Conservation (phyloP, 2,797 vertebrate species). For the Spinus pinus region DNA sequence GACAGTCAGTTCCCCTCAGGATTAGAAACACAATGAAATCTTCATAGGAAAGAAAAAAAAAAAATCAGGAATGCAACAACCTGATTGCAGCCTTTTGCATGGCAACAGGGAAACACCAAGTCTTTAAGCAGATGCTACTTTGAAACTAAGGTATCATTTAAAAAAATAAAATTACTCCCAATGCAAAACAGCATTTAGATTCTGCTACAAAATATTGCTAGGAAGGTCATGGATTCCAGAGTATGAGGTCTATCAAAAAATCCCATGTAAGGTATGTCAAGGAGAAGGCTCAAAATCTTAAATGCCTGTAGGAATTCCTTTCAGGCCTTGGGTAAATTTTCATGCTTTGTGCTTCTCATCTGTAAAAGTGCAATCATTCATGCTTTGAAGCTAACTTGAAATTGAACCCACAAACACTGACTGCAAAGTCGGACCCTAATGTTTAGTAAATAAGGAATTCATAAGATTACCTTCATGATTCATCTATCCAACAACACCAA, state of each 20-base stretch:
- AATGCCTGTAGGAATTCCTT: neutral
- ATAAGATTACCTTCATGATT: neutral
- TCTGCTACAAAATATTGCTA: neutral
- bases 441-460: neutral
- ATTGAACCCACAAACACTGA: neutral
- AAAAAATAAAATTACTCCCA: neutral
- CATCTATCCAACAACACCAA: neutral
- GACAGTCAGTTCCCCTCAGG: neutral
- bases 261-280: neutral
- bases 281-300: neutral
- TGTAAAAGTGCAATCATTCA: neutral
- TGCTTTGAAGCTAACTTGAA: neutral
- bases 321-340: neutral
- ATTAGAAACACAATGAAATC: constrained; percentile 7
- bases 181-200: neutral
- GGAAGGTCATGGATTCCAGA: neutral
- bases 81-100: neutral
- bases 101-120: neutral
- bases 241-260: neutral
- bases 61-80: neutral
- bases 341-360: neutral
- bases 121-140: neutral
- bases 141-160: constrained; percentile 14
- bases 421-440: neutral
- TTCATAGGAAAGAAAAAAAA: neutral